phyloP scores from a whole-genome alignment of 2,888 invertebrate species.

The Metacarcinus magister region DNA sequence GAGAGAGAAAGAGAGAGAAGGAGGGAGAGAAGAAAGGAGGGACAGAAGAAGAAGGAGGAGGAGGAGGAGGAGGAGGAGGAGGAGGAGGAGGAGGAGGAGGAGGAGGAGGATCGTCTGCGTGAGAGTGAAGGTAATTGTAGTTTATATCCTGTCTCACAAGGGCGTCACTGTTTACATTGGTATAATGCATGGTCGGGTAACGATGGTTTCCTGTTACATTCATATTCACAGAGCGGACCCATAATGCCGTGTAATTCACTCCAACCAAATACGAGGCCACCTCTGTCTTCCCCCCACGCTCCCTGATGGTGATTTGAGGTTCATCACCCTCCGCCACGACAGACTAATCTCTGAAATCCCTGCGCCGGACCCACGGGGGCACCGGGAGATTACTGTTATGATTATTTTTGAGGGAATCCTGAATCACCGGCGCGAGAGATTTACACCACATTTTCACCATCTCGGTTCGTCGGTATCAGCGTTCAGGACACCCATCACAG shows the following conservation, averaged over 20 bases:
- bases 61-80: not conserved
- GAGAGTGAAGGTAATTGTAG: conserved; percentile 49
- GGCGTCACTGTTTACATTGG: conserved; percentile 33
- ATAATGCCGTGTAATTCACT: conserved; percentile 41
- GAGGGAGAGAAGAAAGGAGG: not conserved
- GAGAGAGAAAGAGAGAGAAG: not conserved
- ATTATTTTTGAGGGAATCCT: conserved; percentile 36
- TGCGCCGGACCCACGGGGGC: not conserved
- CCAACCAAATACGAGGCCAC: not conserved
- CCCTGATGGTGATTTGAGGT: conserved; percentile 29
- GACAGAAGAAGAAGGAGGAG: not conserved
- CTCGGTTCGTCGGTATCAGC: conserved; percentile 18
- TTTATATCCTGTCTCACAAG: conserved; percentile 43
- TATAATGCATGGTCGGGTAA: conserved; percentile 36
- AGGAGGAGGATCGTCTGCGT: not conserved
- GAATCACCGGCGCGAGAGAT: conserved; percentile 27
- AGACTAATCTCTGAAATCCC: not conserved
- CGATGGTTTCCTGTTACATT: conserved; percentile 53
- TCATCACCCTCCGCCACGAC: conserved; percentile 9
- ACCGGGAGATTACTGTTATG: conserved; percentile 22
- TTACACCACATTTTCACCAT: conserved; percentile 31
- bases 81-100: not conserved
- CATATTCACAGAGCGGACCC: not conserved
- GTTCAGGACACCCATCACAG: not conserved
- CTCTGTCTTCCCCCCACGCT: not conserved